Conservation (phyloP, 2,797 vertebrate species). For the Microctenopoma lineatum region DNA sequence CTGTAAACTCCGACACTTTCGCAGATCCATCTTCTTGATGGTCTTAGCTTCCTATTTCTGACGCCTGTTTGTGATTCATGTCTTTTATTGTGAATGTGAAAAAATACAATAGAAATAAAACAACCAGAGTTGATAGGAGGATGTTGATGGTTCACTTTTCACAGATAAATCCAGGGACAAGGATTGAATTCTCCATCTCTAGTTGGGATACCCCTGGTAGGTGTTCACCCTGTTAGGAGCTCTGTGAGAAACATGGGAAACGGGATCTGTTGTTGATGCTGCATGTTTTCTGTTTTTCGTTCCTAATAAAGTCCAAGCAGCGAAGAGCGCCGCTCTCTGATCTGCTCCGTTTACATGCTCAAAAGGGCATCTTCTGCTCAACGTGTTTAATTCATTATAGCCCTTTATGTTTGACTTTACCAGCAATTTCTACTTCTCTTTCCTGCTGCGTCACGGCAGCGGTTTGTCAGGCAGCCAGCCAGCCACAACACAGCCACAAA, state of each 20-base stretch:
- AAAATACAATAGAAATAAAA: slow-evolving; percentile 40
- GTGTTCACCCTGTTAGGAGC: slow-evolving; percentile 69
- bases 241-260: slow-evolving; percentile 65
- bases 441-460: slow-evolving; percentile 8
- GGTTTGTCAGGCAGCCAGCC: slow-evolving; percentile 11
- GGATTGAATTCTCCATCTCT: slow-evolving; percentile 44
- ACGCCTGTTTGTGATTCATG: slow-evolving; percentile 1
- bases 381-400: slow-evolving; percentile 57
- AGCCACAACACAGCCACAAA: slow-evolving; percentile 23
- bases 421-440: slow-evolving; percentile 14
- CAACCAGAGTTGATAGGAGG: slow-evolving; percentile 20
- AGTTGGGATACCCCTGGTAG: slow-evolving; percentile 52
- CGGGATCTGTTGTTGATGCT: slow-evolving; percentile 64
- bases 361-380: slow-evolving; percentile 54
- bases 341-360: slow-evolving; percentile 61
- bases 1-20: slow-evolving; percentile 7
- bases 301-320: slow-evolving; percentile 26
- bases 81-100: slow-evolving; percentile 15
- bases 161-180: slow-evolving; percentile 38
- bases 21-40: slow-evolving; percentile 38
- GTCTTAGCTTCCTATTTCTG: slow-evolving; percentile 18
- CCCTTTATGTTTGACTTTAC: slow-evolving; percentile 44
- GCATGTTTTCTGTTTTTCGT: neutral
- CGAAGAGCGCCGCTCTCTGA: slow-evolving; percentile 53
- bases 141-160: slow-evolving; percentile 38